These are phyloP conservation scores for Coryphaenoides rupestris DNA, from an alignment of 2,113 vertebrate genomes.

Conservation along the genomic window DNA sequence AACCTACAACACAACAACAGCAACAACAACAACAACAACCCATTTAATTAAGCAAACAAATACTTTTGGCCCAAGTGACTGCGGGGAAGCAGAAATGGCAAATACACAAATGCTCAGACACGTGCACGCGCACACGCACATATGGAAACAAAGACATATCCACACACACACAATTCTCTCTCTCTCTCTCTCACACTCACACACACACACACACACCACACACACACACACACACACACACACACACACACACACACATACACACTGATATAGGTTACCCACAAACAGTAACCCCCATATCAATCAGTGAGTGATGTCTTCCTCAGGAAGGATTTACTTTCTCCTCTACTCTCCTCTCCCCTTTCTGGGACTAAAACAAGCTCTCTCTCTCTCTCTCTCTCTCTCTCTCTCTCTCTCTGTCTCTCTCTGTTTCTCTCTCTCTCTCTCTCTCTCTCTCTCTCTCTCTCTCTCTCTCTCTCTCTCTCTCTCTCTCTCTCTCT, in stretches of 20 bases:
- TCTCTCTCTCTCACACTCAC: no score
- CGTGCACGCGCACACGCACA: not conserved
- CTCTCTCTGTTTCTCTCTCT: not conserved
- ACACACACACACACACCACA: no score
- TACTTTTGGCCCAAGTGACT: conserved; percentile 6
- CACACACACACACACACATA: not conserved
- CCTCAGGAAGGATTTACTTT: not conserved
- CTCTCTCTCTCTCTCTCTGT: not conserved
- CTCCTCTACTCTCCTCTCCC: not conserved
- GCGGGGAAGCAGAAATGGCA: not conserved
- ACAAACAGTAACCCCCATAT: conserved; percentile 4
- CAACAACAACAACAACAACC: not conserved
- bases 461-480: conserved; percentile 12
- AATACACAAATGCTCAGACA: not conserved
- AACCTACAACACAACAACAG: no score
- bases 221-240: not conserved
- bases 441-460: not conserved
- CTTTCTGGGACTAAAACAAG: not conserved
- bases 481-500: conserved; percentile 2
- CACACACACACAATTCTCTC: conserved; percentile 1
- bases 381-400: conserved; percentile 17
- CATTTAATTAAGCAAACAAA: conserved; percentile 34
- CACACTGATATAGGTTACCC: not conserved
- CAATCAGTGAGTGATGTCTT: conserved; percentile 14
- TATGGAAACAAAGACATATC: not conserved